phyloP scores from a whole-genome alignment of 2,113 vertebrate genomes.

The Alces alces region DNA sequence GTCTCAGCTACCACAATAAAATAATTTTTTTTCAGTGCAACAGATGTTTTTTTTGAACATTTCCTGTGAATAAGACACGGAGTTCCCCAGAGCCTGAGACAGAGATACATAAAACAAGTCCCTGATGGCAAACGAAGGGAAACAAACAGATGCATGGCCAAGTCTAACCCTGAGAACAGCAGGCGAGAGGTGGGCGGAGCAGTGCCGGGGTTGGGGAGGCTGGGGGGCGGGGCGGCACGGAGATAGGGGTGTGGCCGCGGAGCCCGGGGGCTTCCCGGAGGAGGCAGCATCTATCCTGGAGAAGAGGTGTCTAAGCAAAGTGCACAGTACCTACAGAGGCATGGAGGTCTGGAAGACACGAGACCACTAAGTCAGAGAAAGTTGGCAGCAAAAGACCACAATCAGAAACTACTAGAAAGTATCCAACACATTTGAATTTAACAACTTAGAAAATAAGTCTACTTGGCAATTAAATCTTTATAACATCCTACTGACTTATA shows the following conservation, averaged over 20 bases:
- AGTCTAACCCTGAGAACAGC: background rate
- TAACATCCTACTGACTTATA: background rate
- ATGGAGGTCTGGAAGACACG: background rate
- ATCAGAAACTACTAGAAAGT: background rate
- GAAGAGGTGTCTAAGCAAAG: background rate
- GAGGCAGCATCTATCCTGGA: rapidly evolving
- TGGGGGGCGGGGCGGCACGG: rapidly evolving
- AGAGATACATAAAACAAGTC: background rate
- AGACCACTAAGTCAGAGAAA: background rate
- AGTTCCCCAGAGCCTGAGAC: background rate
- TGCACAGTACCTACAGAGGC: background rate
- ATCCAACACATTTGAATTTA: background rate
- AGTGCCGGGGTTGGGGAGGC: background rate
- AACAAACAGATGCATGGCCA: background rate
- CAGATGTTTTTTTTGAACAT: background rate
- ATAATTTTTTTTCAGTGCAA: background rate
- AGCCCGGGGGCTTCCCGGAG: background rate
- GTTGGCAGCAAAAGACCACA: background rate
- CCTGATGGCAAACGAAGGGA: background rate
- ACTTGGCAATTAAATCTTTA: background rate
- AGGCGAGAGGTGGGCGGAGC: no score
- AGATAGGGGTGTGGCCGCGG: background rate
- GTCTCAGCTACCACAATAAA: background rate
- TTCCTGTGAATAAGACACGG: background rate
- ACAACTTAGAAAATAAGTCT: background rate